Base-by-base conservation (phyloP, 2,797 vertebrate species). In the Trachops cirrhosus region DNA sequence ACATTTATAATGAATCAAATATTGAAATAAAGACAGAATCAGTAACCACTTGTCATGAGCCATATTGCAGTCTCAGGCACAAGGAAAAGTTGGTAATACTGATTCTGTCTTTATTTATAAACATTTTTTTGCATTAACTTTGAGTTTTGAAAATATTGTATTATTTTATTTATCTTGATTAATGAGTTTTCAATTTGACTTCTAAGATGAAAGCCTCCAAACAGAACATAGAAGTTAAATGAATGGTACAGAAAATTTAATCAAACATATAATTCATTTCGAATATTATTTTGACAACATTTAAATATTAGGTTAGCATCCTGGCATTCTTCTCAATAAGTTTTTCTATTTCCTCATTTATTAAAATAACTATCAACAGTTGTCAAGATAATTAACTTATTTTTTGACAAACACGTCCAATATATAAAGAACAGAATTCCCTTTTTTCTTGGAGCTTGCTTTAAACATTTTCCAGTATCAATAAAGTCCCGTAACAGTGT, bases 321-420 rank as follows among this genome's bases (percentile, higher is more conserved):
- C 41, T 92, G 79, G 11, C 26, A 54, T 94, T 90, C 18, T 79
- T 94, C 41, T 67, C 50, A 86, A 9, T 87, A 77, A 77, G 24
- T 86, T 79, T 71, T 91, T 86, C 26, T 87, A 29, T 93, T 94
- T 89, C 62, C 41, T 93, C 34, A 88, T 64, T 93, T 95, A 91
- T 90, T 89, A 89, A 91, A 92, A 80, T 92, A 93, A 89, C 93
- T 93, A 73, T 86, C 22, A 85, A 24, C 10, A 82, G 15, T 89
- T 89, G 46, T 92, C 39, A 74, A 62, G 52, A 12, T 54, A 37
- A 74, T 73, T 83, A 92, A 82, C 18, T 91, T 52, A 48, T 29
- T 67, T 64, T 88, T 88, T 48, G 54, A 68, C 37, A 50, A 84
- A 54, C 24, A 57, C 87, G 26, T 70, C 34, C 78, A 77, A 0